Conservation (phyloP, 2,888 invertebrate genomes). For the Diachrysia chrysitis region DNA sequence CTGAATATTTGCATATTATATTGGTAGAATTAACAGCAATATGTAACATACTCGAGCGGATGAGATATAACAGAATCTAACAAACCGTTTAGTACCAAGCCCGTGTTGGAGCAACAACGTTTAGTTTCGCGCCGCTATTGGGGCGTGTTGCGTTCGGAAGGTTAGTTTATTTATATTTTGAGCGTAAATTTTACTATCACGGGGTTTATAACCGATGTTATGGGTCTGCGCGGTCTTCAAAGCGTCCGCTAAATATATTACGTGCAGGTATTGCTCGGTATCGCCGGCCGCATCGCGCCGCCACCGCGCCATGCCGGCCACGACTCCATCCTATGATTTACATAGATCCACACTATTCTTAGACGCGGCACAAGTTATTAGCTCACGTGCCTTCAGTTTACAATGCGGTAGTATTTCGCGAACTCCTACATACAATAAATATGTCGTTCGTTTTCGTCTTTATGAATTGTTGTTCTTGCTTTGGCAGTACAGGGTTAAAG, state of each 20-base stretch:
- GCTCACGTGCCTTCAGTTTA: slow-evolving; percentile 17
- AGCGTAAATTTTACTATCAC: slow-evolving; percentile 45
- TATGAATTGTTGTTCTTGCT: slow-evolving; percentile 26
- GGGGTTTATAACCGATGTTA: slow-evolving; percentile 38
- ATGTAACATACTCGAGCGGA: slow-evolving; percentile 17
- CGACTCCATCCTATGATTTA: slow-evolving; percentile 63
- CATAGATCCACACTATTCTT: slow-evolving; percentile 64
- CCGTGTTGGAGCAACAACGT: slow-evolving; percentile 3
- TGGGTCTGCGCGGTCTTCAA: slow-evolving; percentile 45
- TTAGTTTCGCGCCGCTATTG: slow-evolving; percentile 9
- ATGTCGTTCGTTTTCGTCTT: slow-evolving; percentile 31
- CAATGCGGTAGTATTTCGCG: slow-evolving; percentile 36
- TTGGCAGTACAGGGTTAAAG: slow-evolving; percentile 27
- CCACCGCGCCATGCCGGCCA: slow-evolving; percentile 41
- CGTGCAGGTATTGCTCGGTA: slow-evolving; percentile 17
- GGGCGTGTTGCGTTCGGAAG: slow-evolving; percentile 9
- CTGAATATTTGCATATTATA: slow-evolving; percentile 20
- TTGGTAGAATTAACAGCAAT: slow-evolving; percentile 26
- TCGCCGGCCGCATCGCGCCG: slow-evolving; percentile 20
- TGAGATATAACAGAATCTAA: slow-evolving; percentile 33
- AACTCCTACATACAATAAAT: slow-evolving; percentile 45
- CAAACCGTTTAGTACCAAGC: slow-evolving; percentile 25
- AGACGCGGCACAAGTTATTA: slow-evolving; percentile 53
- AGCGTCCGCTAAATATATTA: slow-evolving; percentile 45
- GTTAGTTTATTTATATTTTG: slow-evolving; percentile 49